Evolutionary conservation across 2,888 invertebrate species (phyloP).

Genomic region (Erynnis tages): DNA sequence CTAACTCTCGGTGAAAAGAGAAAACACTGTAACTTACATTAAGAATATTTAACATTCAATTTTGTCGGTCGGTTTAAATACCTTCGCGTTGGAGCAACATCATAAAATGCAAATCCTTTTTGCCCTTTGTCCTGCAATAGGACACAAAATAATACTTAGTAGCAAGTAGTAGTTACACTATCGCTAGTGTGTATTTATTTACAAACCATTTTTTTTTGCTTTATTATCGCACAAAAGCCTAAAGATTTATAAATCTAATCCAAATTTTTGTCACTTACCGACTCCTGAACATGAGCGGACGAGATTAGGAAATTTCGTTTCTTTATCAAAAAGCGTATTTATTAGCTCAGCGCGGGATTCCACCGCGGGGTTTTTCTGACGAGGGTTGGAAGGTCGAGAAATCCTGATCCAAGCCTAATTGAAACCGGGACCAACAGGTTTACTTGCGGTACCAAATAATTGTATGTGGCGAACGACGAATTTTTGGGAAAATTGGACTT

Average conservation of each 20-base stretch:
- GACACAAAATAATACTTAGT: too few relatives aligned
- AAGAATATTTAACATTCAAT: too few relatives aligned
- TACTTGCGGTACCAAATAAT: slow-evolving; percentile 23
- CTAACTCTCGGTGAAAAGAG: background rate
- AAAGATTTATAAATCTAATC: too few relatives aligned
- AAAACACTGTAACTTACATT: slow-evolving; percentile 1
- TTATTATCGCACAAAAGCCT: too few relatives aligned
- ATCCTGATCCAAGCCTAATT: slow-evolving; percentile 26
- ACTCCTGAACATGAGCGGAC: background rate
- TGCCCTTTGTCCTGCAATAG: too few relatives aligned
- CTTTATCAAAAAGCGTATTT: slow-evolving; percentile 51
- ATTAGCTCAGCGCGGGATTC: slow-evolving; percentile 49
- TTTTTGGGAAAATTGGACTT: slow-evolving; percentile 23
- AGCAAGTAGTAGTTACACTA: too few relatives aligned
- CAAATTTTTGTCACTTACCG: slow-evolving; percentile 3
- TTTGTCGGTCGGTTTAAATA: too few relatives aligned
- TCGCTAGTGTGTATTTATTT: too few relatives aligned
- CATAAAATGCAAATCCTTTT: too few relatives aligned
- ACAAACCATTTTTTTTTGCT: background rate
- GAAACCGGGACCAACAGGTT: slow-evolving; percentile 23
- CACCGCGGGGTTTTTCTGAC: slow-evolving; percentile 57
- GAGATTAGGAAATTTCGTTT: slow-evolving; percentile 32
- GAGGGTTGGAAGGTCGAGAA: slow-evolving; percentile 47
- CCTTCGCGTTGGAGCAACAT: too few relatives aligned
- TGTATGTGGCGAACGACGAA: slow-evolving; percentile 17